phyloP scores from a whole-genome alignment of 2,888 invertebrate species.

The Nudaria mundana region DNA sequence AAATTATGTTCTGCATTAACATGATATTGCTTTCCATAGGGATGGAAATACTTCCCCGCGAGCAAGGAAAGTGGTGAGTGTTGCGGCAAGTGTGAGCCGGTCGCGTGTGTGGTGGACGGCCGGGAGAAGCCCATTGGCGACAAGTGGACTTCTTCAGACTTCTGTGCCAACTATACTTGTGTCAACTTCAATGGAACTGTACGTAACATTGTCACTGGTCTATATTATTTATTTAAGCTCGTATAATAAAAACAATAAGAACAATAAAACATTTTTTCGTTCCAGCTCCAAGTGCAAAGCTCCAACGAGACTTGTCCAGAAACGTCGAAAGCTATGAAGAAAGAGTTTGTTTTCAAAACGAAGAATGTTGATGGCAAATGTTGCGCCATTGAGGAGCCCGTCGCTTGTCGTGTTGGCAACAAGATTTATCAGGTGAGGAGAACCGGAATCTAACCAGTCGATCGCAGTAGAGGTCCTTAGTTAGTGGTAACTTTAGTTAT shows the following conservation, averaged over 20 bases:
- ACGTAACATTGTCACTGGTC: too few species aligned
- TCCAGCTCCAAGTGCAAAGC: constrained; percentile 80
- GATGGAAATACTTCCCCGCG: constrained; percentile 81
- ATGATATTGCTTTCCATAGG: too few species aligned
- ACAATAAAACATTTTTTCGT: too few species aligned
- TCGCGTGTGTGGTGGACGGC: constrained; percentile 81
- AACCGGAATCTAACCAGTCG: too few species aligned
- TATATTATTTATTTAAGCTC: too few species aligned
- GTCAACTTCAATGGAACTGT: constrained; percentile 74
- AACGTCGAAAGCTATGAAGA: constrained; percentile 56
- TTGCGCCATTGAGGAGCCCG: constrained; percentile 75
- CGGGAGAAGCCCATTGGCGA: constrained; percentile 69
- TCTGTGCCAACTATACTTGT: constrained; percentile 83
- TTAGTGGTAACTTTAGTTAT: too few species aligned
- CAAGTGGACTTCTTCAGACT: constrained; percentile 82
- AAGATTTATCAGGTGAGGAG: constrained; percentile 49
- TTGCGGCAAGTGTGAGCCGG: constrained; percentile 84
- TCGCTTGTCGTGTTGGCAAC: constrained; percentile 79
- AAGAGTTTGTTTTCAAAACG: constrained; percentile 75
- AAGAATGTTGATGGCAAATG: constrained; percentile 74
- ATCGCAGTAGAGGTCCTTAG: too few species aligned
- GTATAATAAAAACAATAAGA: too few species aligned
- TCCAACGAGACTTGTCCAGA: constrained; percentile 75
- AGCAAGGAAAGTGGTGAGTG: constrained; percentile 70
- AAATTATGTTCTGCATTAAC: too few species aligned